Evolutionary conservation across 2,797 vertebrate species (phyloP).

Genomic region (Anisognathus igniventris): DNA sequence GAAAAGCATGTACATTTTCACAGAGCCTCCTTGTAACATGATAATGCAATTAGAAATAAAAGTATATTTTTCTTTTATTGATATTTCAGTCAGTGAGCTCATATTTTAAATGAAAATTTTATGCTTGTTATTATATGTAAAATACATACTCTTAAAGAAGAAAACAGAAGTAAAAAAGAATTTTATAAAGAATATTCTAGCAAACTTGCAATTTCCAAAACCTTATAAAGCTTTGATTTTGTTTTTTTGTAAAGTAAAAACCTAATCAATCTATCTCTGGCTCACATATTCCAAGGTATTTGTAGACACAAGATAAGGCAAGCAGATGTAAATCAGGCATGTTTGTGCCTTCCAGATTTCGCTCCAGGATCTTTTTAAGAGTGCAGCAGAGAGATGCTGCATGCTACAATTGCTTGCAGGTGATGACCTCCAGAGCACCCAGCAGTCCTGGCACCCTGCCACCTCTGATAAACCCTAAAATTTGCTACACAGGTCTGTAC

Average conservation of each 20-base stretch:
- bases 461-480: neutral
- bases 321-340: neutral
- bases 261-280: neutral
- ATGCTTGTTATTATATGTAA: neutral
- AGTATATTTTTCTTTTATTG: neutral
- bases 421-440: neutral
- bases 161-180: neutral
- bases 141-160: neutral
- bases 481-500: neutral
- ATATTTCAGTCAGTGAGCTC: neutral
- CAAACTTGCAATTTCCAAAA: neutral
- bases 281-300: neutral
- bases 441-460: neutral
- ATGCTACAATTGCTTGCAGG: neutral
- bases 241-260: neutral
- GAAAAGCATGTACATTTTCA: conserved; percentile 35
- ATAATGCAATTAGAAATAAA: conserved; percentile 26
- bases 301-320: neutral
- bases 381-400: neutral
- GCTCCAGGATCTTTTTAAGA: neutral
- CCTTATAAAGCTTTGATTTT: neutral
- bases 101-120: neutral
- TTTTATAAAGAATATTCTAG: neutral
- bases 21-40: neutral
- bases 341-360: neutral